These are phyloP conservation scores for Micronycteris hirsuta DNA, from an alignment of 2,113 vertebrate species.

Conservation along the genomic window DNA sequence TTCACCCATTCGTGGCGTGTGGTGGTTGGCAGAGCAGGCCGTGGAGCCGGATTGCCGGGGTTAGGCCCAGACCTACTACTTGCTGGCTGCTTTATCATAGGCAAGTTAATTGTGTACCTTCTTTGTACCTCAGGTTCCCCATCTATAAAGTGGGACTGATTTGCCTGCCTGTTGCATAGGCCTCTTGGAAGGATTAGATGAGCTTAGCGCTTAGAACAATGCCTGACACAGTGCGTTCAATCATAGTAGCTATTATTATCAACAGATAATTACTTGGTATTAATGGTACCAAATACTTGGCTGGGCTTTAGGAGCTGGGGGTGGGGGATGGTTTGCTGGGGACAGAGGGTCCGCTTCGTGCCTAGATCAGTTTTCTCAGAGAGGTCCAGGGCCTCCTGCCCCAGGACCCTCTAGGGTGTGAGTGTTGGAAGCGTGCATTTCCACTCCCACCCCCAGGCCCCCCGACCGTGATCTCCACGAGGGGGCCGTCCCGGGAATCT, in stretches of 20 bases:
- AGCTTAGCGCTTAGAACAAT: neutral
- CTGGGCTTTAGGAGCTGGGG: neutral
- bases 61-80: neutral
- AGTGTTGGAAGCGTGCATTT: neutral
- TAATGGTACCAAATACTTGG: neutral
- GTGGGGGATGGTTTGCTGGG: neutral
- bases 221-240: neutral
- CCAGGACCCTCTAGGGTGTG: neutral
- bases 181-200: neutral
- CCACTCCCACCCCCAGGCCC: neutral
- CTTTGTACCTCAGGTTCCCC: neutral
- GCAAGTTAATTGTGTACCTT: neutral
- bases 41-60: neutral
- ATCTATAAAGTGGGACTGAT: neutral
- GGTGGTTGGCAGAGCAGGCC: neutral
- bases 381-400: accelerated
- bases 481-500: neutral
- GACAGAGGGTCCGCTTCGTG: neutral
- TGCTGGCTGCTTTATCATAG: neutral
- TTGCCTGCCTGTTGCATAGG: neutral
- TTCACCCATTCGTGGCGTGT: neutral
- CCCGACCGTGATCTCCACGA: neutral
- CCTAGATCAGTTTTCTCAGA: neutral
- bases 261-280: neutral
- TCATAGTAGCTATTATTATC: neutral